phyloP scores from a whole-genome alignment of 2,888 invertebrate genomes.

The Lepas anatifera region DNA sequence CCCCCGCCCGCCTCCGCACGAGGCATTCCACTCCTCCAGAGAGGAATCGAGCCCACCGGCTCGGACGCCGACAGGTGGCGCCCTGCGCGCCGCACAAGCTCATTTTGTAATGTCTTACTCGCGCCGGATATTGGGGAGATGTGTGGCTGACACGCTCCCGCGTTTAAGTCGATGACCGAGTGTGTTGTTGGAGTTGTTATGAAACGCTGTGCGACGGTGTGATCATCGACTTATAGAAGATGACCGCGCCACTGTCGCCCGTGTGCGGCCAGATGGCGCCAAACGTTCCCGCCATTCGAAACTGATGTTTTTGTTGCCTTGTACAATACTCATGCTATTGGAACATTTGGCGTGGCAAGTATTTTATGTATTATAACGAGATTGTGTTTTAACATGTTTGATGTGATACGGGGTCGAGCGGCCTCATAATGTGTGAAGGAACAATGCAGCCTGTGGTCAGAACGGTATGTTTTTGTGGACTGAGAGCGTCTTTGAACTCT shows the following conservation, averaged over 20 bases:
- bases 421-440: neutral
- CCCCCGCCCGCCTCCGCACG: too few relatives aligned
- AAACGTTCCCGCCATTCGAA: neutral
- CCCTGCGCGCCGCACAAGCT: neutral
- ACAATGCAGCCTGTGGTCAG: neutral
- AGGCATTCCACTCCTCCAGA: conserved; percentile 8
- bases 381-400: neutral
- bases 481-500: too few relatives aligned
- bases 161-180: too few relatives aligned
- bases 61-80: too few relatives aligned
- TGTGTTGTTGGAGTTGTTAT: too few relatives aligned
- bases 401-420: neutral
- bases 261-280: too few relatives aligned
- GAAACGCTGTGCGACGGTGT: too few relatives aligned
- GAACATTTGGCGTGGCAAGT: neutral
- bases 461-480: too few relatives aligned
- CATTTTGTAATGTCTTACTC: neutral
- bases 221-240: too few relatives aligned
- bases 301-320: neutral
- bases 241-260: too few relatives aligned
- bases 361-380: neutral
- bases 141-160: too few relatives aligned
- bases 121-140: neutral
- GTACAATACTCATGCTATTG: neutral
- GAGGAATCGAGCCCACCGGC: too few relatives aligned